Conservation (phyloP, 2,113 vertebrate species). For the Antechinus flavipes region DNA sequence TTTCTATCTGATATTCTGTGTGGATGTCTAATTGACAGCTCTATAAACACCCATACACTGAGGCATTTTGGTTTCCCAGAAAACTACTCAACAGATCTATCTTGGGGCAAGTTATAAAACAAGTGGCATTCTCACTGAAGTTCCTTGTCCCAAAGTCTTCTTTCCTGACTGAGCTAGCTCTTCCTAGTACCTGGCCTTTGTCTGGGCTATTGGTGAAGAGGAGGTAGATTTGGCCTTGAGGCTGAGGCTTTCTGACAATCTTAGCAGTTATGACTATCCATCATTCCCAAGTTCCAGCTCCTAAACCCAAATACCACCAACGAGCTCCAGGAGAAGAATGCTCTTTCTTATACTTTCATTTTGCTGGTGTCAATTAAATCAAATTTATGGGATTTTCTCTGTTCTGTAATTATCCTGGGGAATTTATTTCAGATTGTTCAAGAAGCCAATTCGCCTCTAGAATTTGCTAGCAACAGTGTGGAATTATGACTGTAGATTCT, state of each 20-base stretch:
- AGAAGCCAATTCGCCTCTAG: slow-evolving; percentile 68
- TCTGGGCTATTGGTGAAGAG: not conserved
- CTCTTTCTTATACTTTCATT: slow-evolving; percentile 52
- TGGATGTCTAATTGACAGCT: not conserved
- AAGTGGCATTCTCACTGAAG: not conserved
- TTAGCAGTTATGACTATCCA: not conserved
- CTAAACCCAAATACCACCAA: slow-evolving; percentile 55
- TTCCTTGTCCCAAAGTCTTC: not conserved
- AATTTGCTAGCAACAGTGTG: slow-evolving; percentile 75
- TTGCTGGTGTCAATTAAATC: slow-evolving; percentile 82
- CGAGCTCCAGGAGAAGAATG: slow-evolving; percentile 55
- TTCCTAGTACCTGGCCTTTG: not conserved
- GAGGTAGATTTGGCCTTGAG: not conserved
- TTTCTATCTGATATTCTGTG: not conserved
- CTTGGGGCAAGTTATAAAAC: not conserved
- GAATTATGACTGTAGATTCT: slow-evolving; percentile 80
- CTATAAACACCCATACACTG: not conserved
- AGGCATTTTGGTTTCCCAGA: not conserved
- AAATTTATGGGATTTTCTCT: slow-evolving; percentile 82
- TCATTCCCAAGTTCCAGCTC: slow-evolving; percentile 4
- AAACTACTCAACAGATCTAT: not conserved
- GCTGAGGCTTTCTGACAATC: not conserved
- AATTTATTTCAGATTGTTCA: slow-evolving; percentile 81
- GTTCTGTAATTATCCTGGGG: slow-evolving; percentile 81
- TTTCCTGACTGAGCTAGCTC: not conserved